A percentile compares a stretch with the other conserved stretches of the same genome.
These are phyloP conservation scores for Bolinopsis microptera DNA, from an alignment of 37 sponge, comb jelly and placozoan species.

Conservation along the genomic window DNA sequence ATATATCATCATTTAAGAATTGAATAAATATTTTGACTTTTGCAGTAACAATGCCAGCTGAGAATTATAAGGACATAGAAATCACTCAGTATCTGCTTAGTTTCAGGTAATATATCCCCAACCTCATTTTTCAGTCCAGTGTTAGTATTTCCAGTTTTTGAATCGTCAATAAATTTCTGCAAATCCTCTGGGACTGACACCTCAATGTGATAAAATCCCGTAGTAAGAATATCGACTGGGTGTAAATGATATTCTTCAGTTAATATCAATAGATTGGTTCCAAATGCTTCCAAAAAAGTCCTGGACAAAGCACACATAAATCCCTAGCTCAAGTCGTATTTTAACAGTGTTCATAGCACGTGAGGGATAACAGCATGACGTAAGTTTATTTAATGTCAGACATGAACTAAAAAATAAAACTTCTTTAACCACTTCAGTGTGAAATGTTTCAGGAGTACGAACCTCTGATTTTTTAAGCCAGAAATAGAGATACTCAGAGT, in stretches of 20 bases:
- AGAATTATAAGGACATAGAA: slow-evolving; percentile 11
- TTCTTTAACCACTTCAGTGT: not conserved
- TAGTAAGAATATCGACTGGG: not conserved
- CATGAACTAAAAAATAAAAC: not conserved
- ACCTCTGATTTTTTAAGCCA: slow-evolving; percentile 1
- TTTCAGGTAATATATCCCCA: not conserved
- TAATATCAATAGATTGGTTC: not conserved
- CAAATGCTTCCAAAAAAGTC: not conserved
- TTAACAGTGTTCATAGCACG: not conserved
- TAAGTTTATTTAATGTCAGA: not conserved
- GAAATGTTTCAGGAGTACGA: not conserved
- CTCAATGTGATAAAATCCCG: not conserved
- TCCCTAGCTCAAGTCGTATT: not conserved
- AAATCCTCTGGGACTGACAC: not conserved
- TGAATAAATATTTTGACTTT: not conserved
- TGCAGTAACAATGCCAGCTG: not conserved
- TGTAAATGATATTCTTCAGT: not conserved
- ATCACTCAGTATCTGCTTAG: not conserved
- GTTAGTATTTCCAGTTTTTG: slow-evolving; percentile 60
- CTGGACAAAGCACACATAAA: not conserved
- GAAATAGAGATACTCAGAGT: slow-evolving; percentile 72
- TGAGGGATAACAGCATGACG: not conserved
- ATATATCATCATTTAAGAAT: no score
- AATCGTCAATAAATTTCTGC: not conserved
- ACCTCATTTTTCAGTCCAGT: not conserved